These are phyloP conservation scores for Beroe ovata DNA, from an alignment of 37 sponge, comb jelly and placozoan species.

Conservation along the genomic window DNA sequence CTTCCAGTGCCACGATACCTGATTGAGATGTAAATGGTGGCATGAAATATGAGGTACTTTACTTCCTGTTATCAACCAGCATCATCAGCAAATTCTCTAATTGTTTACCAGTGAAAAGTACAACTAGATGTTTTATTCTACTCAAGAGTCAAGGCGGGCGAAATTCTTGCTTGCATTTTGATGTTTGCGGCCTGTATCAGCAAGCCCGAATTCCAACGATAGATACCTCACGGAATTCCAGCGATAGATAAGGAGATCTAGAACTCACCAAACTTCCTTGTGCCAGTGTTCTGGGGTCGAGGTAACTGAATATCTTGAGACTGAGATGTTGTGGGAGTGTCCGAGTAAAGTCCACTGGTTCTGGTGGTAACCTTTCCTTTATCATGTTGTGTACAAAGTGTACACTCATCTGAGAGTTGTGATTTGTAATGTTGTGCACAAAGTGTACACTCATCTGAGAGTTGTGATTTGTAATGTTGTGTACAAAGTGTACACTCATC, in stretches of 20 bases:
- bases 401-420: conserved; percentile 39
- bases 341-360: conserved; percentile 39
- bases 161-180: too few species aligned
- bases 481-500: conserved; percentile 66
- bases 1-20: conserved; percentile 68
- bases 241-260: too few species aligned
- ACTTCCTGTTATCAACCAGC: too few species aligned
- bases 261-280: conserved; percentile 32
- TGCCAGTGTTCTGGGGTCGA: conserved; percentile 38
- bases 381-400: conserved; percentile 68
- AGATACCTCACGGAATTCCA: too few species aligned
- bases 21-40: too few species aligned
- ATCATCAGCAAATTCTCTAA: too few species aligned
- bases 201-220: too few species aligned
- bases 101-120: too few species aligned
- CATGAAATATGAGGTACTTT: too few species aligned
- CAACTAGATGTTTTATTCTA: too few species aligned
- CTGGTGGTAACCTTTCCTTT: conserved; percentile 3
- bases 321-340: conserved; percentile 63
- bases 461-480: conserved; percentile 35
- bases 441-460: conserved; percentile 63
- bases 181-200: too few species aligned
- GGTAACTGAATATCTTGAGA: conserved; percentile 50
- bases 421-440: conserved; percentile 57
- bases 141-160: too few species aligned